These are phyloP conservation scores for Theonella swinhoei DNA, from an alignment of 37 sponge, comb jelly and placozoan genomes.

Conservation along the genomic window DNA sequence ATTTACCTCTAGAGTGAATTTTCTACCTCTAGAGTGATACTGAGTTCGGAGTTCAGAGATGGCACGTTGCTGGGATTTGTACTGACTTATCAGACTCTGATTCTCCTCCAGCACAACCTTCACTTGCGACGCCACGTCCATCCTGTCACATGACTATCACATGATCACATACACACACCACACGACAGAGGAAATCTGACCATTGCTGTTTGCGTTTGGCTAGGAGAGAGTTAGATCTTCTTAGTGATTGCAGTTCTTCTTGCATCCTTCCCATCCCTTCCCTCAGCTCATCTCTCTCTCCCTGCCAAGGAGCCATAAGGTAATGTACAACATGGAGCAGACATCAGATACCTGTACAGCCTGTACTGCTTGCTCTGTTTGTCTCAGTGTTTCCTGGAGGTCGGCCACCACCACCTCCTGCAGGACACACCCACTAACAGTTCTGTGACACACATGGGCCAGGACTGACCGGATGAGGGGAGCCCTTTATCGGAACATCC, in stretches of 20 bases:
- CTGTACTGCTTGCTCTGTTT: not conserved
- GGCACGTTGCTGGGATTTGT: not conserved
- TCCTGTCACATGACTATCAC: not conserved
- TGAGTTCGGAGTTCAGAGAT: not conserved
- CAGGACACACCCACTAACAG: not conserved
- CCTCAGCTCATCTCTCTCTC: not conserved
- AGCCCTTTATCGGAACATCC: not conserved
- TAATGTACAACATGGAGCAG: not conserved
- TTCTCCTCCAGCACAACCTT: slow-evolving; percentile 25
- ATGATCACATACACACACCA: no score
- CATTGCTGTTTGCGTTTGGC: not conserved
- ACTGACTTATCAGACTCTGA: slow-evolving; percentile 6
- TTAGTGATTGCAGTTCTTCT: not conserved
- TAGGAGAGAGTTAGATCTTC: not conserved
- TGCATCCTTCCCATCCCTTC: not conserved
- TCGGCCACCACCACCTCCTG: not conserved
- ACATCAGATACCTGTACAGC: not conserved
- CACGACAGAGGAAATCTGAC: not conserved
- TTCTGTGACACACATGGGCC: not conserved
- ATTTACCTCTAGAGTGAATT: no score
- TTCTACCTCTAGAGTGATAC: not conserved
- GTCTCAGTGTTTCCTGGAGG: not conserved
- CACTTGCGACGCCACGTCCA: not conserved
- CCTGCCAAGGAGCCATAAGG: no score
- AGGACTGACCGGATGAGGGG: not conserved